Evolutionary conservation across 2,888 invertebrate species (phyloP), one percentile per base, ranked within the genome.

Genomic region (Pammene aurita): DNA sequence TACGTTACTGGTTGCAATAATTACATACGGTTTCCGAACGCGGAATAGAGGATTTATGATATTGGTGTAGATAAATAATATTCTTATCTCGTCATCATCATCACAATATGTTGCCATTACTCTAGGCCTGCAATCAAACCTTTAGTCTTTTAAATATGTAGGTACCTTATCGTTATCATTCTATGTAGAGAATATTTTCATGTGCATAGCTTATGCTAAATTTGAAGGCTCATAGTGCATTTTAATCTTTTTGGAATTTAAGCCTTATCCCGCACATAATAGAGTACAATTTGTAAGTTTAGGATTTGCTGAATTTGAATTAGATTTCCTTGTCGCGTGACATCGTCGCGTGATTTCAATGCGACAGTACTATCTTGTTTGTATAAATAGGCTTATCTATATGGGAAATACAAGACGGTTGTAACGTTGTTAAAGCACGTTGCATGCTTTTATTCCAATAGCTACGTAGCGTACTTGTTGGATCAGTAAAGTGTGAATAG

Each of bases 301-400:
- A 14, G 5, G 1, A 13, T 34, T 10, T n/a, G 26, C 48, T 50
- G 38, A 38, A 38, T 61, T 61, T 16, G 10, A n/a, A 46, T 61
- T 61, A 18, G 48, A 60, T 46, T 38, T 13, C 13, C 48, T 18
- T 13, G 13, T 61, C 38, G 61, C 61, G 61, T 61, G 61, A 35
- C 16, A 18, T 7, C 13, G 11, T 61, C 61, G 35, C 60, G 60
- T 60, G 60, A 60, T 14, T n/a, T 16, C 10, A 11, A 35, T 11
- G 48, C 35, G 46, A 61, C 61, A 35, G 5, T 38, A 7, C 1
- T 48, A 35, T 35, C 7, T 35, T 9, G 0, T 1, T 35, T 57
- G 10, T 50, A 16, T 18, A 48, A 35, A 48, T 14, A 38, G 48
- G 34, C 61, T 61, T 61, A 61, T 61, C 48, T 38, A 7, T 5